A percentile compares a stretch with the other conserved stretches of the same genome.
phyloP scores from a whole-genome alignment of 2,113 vertebrate genomes.

The Cnemophilus loriae region DNA sequence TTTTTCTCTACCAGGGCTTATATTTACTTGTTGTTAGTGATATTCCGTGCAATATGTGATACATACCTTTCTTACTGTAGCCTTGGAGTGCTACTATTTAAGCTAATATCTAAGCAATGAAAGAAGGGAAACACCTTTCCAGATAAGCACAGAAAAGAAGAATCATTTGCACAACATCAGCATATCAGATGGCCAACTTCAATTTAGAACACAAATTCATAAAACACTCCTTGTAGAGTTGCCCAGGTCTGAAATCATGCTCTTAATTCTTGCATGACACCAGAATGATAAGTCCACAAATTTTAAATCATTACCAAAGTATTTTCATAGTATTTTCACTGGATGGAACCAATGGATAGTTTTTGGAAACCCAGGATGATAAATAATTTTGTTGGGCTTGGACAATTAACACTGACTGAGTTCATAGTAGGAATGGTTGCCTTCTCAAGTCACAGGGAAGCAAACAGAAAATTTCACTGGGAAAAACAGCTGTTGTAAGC shows the following conservation, averaged over 20 bases:
- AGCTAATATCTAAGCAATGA: background rate
- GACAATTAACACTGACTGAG: background rate
- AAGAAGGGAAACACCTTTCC: background rate
- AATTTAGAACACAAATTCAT: background rate
- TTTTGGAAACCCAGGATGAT: background rate
- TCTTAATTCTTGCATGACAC: background rate
- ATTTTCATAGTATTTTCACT: background rate
- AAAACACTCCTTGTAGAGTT: background rate
- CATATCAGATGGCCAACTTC: background rate
- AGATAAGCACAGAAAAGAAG: background rate
- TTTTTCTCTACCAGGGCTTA: background rate
- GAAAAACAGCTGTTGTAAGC: background rate
- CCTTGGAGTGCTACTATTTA: background rate
- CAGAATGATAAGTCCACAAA: background rate
- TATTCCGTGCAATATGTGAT: accelerated
- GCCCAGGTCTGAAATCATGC: background rate
- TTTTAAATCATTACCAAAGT: background rate
- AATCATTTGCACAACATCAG: background rate
- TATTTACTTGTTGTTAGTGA: background rate
- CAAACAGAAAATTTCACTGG: background rate
- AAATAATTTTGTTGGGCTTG: background rate
- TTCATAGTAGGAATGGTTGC: background rate
- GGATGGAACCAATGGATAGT: background rate
- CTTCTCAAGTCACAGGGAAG: background rate
- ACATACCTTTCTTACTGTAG: accelerated